Evolutionary conservation across 2,888 invertebrate genomes (phyloP).

Genomic region (Anagyrus pseudococci): DNA sequence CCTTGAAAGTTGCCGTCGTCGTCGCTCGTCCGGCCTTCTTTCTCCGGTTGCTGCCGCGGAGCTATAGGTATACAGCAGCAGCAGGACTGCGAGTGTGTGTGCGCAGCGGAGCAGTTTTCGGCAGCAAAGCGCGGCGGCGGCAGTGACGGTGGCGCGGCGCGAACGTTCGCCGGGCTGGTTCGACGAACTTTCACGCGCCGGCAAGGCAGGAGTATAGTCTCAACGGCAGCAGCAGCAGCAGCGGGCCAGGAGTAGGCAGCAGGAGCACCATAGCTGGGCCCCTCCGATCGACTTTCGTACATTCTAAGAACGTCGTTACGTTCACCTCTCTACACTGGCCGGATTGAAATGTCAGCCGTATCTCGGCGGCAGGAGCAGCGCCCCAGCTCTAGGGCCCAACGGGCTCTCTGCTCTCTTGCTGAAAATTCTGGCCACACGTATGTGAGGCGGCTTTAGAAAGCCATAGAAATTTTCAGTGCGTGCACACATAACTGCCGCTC

Average conservation of each 20-base stretch:
- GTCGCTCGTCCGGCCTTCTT: not conserved
- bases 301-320: constrained; percentile 37
- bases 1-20: constrained; percentile 31
- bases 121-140: not conserved
- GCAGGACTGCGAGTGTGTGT: no score
- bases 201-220: no score
- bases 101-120: not conserved
- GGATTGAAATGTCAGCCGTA: constrained; percentile 40
- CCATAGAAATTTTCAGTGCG: constrained; percentile 31
- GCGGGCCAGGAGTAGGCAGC: no score
- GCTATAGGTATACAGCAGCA: no score
- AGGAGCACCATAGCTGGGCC: not conserved
- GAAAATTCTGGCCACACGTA: constrained; percentile 29
- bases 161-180: no score
- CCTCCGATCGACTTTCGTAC: constrained; percentile 37
- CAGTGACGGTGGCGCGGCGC: not conserved
- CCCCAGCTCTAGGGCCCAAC: no score
- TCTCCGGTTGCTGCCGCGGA: no score
- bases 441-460: constrained; percentile 31
- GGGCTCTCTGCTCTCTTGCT: no score
- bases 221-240: no score
- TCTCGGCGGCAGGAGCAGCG: constrained; percentile 12
- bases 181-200: constrained; percentile 37
- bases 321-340: constrained; percentile 34
- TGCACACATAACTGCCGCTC: not conserved